A percentile compares a stretch with the other conserved stretches of the same genome.
phyloP scores from a whole-genome alignment of 2,113 vertebrate genomes.

The Mystacornis crossleyi region DNA sequence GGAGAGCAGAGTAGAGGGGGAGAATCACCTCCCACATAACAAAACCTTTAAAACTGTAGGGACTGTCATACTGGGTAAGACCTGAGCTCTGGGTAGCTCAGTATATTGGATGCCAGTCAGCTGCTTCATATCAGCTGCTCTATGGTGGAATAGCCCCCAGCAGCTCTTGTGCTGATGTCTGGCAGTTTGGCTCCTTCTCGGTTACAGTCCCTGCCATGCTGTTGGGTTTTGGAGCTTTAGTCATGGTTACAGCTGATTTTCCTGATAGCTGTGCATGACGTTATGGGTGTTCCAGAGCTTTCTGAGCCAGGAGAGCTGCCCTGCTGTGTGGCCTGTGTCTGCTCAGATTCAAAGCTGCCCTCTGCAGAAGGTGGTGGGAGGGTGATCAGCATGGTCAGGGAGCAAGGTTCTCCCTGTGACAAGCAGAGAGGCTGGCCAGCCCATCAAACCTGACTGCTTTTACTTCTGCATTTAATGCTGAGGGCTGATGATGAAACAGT shows the following conservation, averaged over 20 bases:
- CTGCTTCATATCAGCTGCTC: not conserved
- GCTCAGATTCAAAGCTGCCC: not conserved
- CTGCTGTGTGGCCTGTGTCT: not conserved
- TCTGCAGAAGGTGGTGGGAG: rapidly evolving
- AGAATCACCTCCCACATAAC: not conserved
- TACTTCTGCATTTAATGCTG: not conserved
- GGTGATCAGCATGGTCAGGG: too few relatives aligned
- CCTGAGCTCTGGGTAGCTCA: not conserved
- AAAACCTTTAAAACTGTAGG: not conserved
- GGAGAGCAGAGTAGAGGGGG: not conserved
- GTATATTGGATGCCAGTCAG: not conserved
- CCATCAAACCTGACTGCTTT: not conserved
- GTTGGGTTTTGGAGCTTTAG: not conserved
- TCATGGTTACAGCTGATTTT: not conserved
- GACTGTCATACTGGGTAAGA: not conserved
- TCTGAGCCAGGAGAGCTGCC: not conserved
- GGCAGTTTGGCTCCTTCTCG: not conserved
- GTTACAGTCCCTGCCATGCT: not conserved
- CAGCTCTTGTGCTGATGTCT: not conserved
- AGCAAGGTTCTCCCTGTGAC: not conserved
- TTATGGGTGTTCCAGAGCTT: not conserved
- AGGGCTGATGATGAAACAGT: not conserved
- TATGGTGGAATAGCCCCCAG: not conserved
- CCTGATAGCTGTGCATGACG: not conserved
- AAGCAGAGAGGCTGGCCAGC: not conserved